A percentile compares a stretch with the other conserved stretches of the same genome.
Evolutionary conservation across 2,113 vertebrate genomes (phyloP).

Genomic region (Megalops atlanticus): DNA sequence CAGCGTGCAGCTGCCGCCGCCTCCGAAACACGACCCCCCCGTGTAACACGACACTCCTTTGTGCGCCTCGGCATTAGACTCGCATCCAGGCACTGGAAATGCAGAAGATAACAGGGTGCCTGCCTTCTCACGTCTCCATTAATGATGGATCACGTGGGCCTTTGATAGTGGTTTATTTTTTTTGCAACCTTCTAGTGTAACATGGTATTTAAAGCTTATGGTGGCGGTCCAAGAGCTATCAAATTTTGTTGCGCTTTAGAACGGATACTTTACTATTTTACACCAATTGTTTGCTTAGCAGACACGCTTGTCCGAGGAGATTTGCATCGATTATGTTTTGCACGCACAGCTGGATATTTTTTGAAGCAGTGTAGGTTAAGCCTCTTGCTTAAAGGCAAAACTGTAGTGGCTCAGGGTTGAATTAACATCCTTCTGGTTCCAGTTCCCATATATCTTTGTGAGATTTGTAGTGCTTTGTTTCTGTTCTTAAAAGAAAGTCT

Average conservation of each 20-base stretch:
- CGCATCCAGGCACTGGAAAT: background rate
- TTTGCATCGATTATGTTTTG: background rate
- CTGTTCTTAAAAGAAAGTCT: too few relatives aligned
- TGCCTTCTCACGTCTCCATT: background rate
- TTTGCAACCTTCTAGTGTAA: background rate
- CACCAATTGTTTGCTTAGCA: background rate
- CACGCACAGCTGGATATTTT: background rate
- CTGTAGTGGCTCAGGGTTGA: too few relatives aligned
- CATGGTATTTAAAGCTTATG: background rate
- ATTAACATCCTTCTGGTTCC: too few relatives aligned
- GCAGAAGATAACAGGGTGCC: background rate
- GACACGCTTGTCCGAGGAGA: background rate
- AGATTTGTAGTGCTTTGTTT: too few relatives aligned
- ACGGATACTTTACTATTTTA: background rate
- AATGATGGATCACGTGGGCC: background rate
- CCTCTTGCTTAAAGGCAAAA: background rate
- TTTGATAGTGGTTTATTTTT: background rate
- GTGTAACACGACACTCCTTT: background rate
- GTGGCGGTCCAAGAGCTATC: background rate
- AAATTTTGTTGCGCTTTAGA: background rate
- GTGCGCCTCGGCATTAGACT: background rate
- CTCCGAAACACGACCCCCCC: background rate
- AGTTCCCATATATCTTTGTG: too few relatives aligned
- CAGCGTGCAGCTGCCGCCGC: too few relatives aligned
- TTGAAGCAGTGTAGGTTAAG: background rate